phyloP scores from a whole-genome alignment of 2,888 invertebrate species.

The Cosmorhoe ocellata region DNA sequence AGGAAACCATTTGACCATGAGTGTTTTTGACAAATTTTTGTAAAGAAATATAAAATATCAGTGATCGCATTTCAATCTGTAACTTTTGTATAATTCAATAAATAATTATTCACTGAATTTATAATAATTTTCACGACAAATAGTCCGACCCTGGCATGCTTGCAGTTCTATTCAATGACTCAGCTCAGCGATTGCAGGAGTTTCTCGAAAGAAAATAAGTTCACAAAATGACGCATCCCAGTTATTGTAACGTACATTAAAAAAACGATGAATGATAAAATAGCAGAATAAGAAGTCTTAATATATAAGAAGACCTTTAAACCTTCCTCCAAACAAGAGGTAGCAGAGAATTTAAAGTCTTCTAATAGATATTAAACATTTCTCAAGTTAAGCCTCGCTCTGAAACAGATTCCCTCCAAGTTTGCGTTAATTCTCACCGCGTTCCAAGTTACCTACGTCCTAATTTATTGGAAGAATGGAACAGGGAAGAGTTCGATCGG shows the following conservation, averaged over 20 bases:
- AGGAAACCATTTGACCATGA: too few relatives aligned
- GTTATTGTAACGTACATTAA: too few relatives aligned
- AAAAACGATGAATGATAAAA: too few relatives aligned
- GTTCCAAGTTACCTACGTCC: constrained; percentile 52
- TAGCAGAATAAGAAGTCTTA: too few relatives aligned
- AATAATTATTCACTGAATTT: too few relatives aligned
- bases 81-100: too few relatives aligned
- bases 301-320: not conserved
- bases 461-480: constrained; percentile 69
- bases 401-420: constrained; percentile 48
- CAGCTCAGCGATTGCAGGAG: constrained; percentile 40
- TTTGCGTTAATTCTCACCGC: constrained; percentile 53
- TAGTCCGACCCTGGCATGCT: constrained; percentile 6
- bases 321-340: constrained; percentile 15
- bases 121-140: not conserved
- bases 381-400: constrained; percentile 41
- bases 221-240: constrained; percentile 6
- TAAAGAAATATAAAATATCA: too few relatives aligned
- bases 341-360: constrained; percentile 31
- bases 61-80: too few relatives aligned
- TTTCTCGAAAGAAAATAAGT: constrained; percentile 40
- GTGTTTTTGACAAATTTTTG: too few relatives aligned
- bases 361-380: constrained; percentile 46
- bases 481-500: constrained; percentile 62
- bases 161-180: constrained; percentile 44